Base-by-base conservation (phyloP, 2,888 invertebrate species). In the Agriotes lineatus region DNA sequence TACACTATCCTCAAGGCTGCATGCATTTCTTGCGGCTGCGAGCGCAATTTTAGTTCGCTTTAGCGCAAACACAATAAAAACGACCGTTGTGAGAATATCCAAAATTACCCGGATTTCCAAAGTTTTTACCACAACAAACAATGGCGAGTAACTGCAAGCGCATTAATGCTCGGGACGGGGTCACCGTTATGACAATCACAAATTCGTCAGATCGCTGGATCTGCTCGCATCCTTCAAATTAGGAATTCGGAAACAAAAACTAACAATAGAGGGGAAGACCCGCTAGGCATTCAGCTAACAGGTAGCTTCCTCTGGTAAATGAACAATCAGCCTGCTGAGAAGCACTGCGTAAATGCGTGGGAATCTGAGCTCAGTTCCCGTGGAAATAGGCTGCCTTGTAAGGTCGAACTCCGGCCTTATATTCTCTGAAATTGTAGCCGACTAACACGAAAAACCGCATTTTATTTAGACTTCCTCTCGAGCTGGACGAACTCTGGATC, bases 321-420 rank as follows among this genome's bases (percentile, higher is more conserved):
- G n/a, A 20, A 48, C 48, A 48, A 22, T 48, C 22, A 12, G n/a
- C 37, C 30, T 39, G 62, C 39, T 54, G 45, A 65, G 60, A 72
- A 72, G 64, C 65, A 59, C 57, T 48, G 67, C 60, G 62, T 63
- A 50, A 63, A 71, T 66, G 71, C 67, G 73, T 75, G 75, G 72
- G 75, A 75, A 75, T 72, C 67, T 42, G 56, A 56, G 39, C 54
- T 64, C 61, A 60, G 70, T 75, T 74, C 71, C 70, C 72, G 70
- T 70, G 71, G 68, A 72, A 72, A 73, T 72, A 68, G 69, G 67
- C 68, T 72, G 71, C 75, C 72, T 75, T 74, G 74, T 75, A 75
- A 75, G 75, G 75, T 71, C 75, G 74, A 50, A 65, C 42, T 59
- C 42, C 67, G 54, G 62, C 70, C 52, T 58, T 44, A 64, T 44